phyloP scores from a whole-genome alignment of 2,113 vertebrate genomes.

The Alethe diademata region DNA sequence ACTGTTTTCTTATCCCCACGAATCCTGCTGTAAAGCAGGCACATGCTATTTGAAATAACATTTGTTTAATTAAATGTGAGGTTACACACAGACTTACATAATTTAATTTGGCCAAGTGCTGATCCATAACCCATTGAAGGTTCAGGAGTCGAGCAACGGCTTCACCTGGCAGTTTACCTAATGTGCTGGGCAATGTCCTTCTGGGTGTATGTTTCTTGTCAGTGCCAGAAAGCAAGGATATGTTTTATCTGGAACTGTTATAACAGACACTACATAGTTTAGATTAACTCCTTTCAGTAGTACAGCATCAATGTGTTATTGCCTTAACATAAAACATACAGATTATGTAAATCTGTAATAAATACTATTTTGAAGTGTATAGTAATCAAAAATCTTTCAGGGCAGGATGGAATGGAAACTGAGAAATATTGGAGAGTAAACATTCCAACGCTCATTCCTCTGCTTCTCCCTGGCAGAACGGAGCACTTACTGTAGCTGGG shows the following conservation, averaged over 20 bases:
- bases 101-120: background rate
- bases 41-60: background rate
- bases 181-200: slow-evolving; percentile 12
- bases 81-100: background rate
- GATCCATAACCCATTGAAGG: background rate
- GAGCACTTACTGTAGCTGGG: background rate
- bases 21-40: background rate
- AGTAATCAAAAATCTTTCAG: slow-evolving; percentile 71
- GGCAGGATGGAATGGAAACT: slow-evolving; percentile 65
- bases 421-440: slow-evolving; percentile 64
- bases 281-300: slow-evolving; percentile 56
- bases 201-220: slow-evolving; percentile 9
- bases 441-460: slow-evolving; percentile 55
- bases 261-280: slow-evolving; percentile 42
- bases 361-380: slow-evolving; percentile 71
- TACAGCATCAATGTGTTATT: slow-evolving; percentile 55
- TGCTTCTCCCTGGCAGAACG: slow-evolving; percentile 37
- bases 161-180: slow-evolving; percentile 12
- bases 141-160: background rate
- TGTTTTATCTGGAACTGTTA: slow-evolving; percentile 40
- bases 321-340: slow-evolving; percentile 60
- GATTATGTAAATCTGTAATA: slow-evolving; percentile 71
- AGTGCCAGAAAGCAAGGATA: background rate
- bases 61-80: slow-evolving; percentile 2
- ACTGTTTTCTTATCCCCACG: background rate